Evolutionary conservation across 2,113 vertebrate species (phyloP).

Genomic region (Sebastes fasciatus): DNA sequence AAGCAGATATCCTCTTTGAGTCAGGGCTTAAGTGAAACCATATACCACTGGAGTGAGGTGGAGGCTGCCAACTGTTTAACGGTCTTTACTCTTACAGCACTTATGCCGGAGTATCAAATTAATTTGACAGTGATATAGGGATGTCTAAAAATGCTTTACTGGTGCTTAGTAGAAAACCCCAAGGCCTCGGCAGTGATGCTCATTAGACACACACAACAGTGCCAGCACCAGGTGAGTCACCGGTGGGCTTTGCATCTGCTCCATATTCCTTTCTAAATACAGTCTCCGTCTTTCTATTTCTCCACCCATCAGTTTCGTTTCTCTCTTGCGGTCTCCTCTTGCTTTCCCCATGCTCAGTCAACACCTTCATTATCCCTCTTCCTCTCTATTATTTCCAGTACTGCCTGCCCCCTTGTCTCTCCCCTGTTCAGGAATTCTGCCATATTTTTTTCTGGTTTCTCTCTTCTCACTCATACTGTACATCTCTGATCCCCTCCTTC

Average conservation of each 20-base stretch:
- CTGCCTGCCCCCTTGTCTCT: background rate
- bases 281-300: constrained; percentile 20
- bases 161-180: background rate
- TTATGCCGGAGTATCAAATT: background rate
- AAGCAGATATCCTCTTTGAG: background rate
- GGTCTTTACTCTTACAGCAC: background rate
- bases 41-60: background rate
- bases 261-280: constrained; percentile 57
- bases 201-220: constrained; percentile 25
- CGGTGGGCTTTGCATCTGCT: constrained; percentile 55
- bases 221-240: constrained; percentile 66
- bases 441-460: background rate
- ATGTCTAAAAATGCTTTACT: constrained; percentile 21
- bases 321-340: constrained; percentile 21
- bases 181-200: background rate
- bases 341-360: background rate
- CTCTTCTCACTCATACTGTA: background rate
- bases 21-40: background rate
- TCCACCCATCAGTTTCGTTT: constrained; percentile 41
- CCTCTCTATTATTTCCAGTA: constrained; percentile 42
- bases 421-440: background rate
- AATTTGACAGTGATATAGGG: constrained; percentile 16
- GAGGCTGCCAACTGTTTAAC: background rate
- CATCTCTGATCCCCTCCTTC: background rate
- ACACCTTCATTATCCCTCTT: constrained; percentile 15